phyloP scores from a whole-genome alignment of 37 sponge, comb jelly and placozoan species.

The Oopsacas minuta region DNA sequence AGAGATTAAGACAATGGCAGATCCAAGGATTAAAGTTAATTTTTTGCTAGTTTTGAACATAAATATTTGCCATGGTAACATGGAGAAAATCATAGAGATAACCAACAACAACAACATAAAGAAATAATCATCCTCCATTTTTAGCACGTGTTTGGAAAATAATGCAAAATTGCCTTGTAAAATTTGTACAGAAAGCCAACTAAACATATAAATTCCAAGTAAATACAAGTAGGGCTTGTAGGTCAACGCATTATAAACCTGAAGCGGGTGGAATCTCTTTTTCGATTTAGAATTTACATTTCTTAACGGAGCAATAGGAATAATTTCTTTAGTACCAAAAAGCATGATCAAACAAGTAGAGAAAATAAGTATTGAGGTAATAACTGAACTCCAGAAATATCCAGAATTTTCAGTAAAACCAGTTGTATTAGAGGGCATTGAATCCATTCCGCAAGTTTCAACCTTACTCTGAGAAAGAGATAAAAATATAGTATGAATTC shows the following conservation, averaged over 20 bases:
- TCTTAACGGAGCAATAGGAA: background rate
- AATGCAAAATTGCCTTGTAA: slow-evolving; percentile 53
- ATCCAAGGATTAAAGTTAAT: slow-evolving; percentile 32
- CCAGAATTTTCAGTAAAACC: background rate
- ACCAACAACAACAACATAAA: slow-evolving; percentile 49
- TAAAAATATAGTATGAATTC: background rate
- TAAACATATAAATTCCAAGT: background rate
- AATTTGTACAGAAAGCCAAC: slow-evolving; percentile 30
- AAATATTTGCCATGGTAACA: slow-evolving; percentile 62
- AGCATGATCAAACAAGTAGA: background rate
- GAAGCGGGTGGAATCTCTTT: background rate
- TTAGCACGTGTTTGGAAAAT: slow-evolving; percentile 46
- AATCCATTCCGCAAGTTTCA: background rate
- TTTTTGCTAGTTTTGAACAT: slow-evolving; percentile 54
- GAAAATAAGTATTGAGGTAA: background rate
- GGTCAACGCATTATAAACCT: background rate
- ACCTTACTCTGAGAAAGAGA: background rate
- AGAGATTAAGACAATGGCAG: slow-evolving; percentile 37
- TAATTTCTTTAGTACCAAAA: background rate
- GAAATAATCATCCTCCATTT: slow-evolving; percentile 40
- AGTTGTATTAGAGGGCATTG: background rate
- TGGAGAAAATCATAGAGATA: slow-evolving; percentile 30
- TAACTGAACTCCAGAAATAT: background rate
- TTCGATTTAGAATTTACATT: background rate
- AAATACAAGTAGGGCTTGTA: background rate